These are phyloP conservation scores for Cotesia vestalis DNA, from an alignment of 1,140 invertebrate species.

Conservation along the genomic window DNA sequence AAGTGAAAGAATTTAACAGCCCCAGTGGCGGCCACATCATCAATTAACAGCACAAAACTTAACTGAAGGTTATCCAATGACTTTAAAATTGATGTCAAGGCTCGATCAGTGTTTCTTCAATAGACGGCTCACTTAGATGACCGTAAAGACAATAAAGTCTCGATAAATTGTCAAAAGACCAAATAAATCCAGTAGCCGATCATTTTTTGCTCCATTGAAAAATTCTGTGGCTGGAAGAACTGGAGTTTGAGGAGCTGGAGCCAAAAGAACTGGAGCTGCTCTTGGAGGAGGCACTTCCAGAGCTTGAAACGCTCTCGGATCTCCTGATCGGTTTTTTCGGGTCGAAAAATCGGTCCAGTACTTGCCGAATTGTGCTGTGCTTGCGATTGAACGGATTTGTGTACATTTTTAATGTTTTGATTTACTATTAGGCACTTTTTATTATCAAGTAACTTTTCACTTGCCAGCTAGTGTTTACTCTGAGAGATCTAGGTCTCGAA, in stretches of 20 bases:
- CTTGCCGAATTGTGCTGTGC: conserved; percentile 75
- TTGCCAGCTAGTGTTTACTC: too few relatives aligned
- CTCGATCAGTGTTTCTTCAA: too few relatives aligned
- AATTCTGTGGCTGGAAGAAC: conserved; percentile 39
- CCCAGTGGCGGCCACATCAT: too few relatives aligned
- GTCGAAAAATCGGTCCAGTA: conserved; percentile 71
- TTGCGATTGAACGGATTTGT: conserved; percentile 79
- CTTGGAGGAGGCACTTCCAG: conserved; percentile 53
- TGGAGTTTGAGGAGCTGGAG: not conserved
- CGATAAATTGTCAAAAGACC: not conserved
- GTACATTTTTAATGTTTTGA: conserved; percentile 67
- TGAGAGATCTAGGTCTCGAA: too few relatives aligned
- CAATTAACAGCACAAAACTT: too few relatives aligned
- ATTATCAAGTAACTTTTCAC: too few relatives aligned
- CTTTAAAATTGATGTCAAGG: too few relatives aligned
- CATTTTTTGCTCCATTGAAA: conserved; percentile 58
- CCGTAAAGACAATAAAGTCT: not conserved
- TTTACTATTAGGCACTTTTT: too few relatives aligned
- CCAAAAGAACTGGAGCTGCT: conserved; percentile 50
- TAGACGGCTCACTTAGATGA: too few relatives aligned
- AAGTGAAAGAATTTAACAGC: too few relatives aligned
- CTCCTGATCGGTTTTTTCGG: conserved; percentile 55
- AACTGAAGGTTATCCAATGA: too few relatives aligned
- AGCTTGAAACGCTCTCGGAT: conserved; percentile 59
- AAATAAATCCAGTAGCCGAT: not conserved